Evolutionary conservation across 2,888 invertebrate genomes (phyloP), one percentile per base, ranked within the genome.

Genomic region (Stratiomys singularior): DNA sequence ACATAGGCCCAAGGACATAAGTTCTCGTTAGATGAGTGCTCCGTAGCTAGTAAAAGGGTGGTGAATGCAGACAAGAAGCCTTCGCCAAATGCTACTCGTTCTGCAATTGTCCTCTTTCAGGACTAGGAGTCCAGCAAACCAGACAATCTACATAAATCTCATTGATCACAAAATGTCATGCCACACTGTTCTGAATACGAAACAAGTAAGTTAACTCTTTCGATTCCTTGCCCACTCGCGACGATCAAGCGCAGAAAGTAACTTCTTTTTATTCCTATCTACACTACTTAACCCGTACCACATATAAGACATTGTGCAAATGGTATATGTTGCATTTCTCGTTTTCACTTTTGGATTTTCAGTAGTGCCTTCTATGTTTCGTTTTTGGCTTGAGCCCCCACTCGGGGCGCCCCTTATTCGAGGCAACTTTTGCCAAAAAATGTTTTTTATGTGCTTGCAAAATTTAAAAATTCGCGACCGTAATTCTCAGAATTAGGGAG

Each of bases 401-500:
- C 15, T 15, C 15, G 15, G 13, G 52, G 4, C 52, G 52, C 37
- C 18, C 3, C 52, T 52, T 15, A 52, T 23, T 3, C 60, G 23
- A 60, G 7, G 30, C 30, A 30, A 74, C 60, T 74, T 74, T 74
- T 74, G 74, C 58, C 58, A 58, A 74, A 74, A 74, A 44, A 37
- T 60, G 27, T 74, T 74, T 58, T 72, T 74, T 74, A 58, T 74
- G 60, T 58, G 60, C 37, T 69, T 21, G 79, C 79, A 63, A 79
- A 79, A 81, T 81, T 79, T 67, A 56, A 67, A 77, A 77, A 77
- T 81, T 81, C 81, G 80, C 81, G 81, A 81, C 81, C 81, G 80
- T 78, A 81, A 80, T 82, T 82, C 81, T 79, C 79, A 79, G 81
- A 82, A 82, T 79, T 76, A 76, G 80, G 56, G 77, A 79, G 79